Conservation (phyloP, 1,140 invertebrate genomes). For the Armadillidium nasatum region DNA sequence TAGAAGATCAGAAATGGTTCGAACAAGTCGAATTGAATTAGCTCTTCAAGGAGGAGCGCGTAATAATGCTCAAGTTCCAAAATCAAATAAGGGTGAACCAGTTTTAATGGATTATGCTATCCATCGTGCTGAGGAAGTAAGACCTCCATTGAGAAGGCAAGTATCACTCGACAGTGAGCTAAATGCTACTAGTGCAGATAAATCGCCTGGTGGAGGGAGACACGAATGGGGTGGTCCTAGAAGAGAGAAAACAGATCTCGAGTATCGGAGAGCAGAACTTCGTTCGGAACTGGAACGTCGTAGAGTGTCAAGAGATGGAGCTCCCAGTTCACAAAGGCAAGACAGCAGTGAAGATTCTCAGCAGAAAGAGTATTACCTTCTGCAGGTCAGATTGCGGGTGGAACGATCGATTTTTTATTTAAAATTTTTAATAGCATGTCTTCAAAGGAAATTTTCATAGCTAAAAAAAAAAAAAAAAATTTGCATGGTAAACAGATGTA, state of each 20-base stretch:
- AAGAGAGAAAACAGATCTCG: conserved; percentile 78
- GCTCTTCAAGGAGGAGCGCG: neutral
- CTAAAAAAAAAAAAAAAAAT: too few relatives aligned
- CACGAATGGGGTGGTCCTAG: conserved; percentile 59
- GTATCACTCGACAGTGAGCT: conserved; percentile 36
- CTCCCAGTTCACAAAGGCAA: neutral
- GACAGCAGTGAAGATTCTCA: conserved; percentile 29
- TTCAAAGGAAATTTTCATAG: too few relatives aligned
- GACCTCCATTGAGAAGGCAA: conserved; percentile 33
- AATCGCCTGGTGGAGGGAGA: conserved; percentile 33
- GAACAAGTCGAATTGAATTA: neutral
- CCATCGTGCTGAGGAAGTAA: conserved; percentile 8
- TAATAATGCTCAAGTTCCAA: neutral
- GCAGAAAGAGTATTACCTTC: conserved; percentile 25
- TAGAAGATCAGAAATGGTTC: conserved; percentile 29
- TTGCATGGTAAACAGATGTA: too few relatives aligned
- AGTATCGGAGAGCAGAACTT: conserved; percentile 52
- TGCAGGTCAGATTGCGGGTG: conserved; percentile 29
- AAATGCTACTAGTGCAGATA: neutral
- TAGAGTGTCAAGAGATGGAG: conserved; percentile 46
- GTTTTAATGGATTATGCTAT: neutral
- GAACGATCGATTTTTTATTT: neutral
- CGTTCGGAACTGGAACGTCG: conserved; percentile 52
- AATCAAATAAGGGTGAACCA: neutral
- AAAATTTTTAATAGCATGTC: neutral